These are phyloP conservation scores for Tapera naevia DNA, from an alignment of 2,797 vertebrate genomes.

Conservation along the genomic window DNA sequence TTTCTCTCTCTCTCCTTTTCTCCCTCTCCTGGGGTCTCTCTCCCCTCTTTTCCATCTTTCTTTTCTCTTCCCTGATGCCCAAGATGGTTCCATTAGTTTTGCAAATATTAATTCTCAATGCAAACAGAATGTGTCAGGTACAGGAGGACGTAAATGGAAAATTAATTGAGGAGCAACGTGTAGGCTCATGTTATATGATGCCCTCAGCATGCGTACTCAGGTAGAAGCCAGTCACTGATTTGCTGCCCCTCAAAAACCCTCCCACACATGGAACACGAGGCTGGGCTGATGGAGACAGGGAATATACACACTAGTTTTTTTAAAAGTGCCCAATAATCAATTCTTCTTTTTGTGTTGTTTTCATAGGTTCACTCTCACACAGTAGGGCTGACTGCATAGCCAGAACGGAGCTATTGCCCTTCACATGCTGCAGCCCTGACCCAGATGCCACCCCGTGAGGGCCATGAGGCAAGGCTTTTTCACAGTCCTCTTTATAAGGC, in stretches of 20 bases:
- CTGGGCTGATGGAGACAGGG: background rate
- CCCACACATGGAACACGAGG: background rate
- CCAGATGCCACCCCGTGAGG: background rate
- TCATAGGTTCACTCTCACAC: background rate
- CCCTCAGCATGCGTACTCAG: slow-evolving; percentile 33
- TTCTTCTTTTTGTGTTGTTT: background rate
- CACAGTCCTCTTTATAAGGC: background rate
- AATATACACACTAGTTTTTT: background rate
- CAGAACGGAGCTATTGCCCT: background rate
- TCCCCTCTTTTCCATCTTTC: background rate
- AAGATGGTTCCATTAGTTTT: slow-evolving; percentile 67
- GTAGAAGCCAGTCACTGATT: slow-evolving; percentile 4
- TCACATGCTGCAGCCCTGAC: background rate
- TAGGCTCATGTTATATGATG: background rate
- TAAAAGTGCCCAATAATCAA: background rate
- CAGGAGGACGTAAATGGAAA: slow-evolving; percentile 64
- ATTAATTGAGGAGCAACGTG: slow-evolving; percentile 58
- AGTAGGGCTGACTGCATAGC: background rate
- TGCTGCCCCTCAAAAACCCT: background rate
- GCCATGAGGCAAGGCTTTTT: background rate
- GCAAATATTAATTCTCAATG: slow-evolving; percentile 72
- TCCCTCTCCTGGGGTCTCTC: background rate
- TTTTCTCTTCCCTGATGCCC: slow-evolving; percentile 18
- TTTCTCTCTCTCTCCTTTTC: background rate
- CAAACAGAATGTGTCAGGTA: slow-evolving; percentile 60